phyloP scores from a whole-genome alignment of 2,797 vertebrate genomes.

The Leptodactylus fallax region DNA sequence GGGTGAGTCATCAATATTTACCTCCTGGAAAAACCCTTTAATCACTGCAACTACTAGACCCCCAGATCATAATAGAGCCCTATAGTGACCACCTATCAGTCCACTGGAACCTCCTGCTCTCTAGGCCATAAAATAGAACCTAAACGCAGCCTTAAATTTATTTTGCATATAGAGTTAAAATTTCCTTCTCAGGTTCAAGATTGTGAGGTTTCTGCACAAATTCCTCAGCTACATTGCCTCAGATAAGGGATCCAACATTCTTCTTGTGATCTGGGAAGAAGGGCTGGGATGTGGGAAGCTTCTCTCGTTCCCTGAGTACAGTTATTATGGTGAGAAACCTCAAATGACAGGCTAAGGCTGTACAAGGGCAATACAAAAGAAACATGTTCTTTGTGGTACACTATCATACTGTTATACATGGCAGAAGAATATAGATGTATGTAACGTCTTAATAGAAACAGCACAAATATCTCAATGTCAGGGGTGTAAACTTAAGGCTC shows the following conservation, averaged over 20 bases:
- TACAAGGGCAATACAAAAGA: background rate
- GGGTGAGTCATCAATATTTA: too few species aligned
- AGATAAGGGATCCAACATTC: constrained; percentile 48
- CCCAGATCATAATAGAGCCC: background rate
- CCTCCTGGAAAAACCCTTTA: too few species aligned
- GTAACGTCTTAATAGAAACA: background rate
- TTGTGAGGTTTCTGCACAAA: constrained; percentile 24
- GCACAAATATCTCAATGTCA: background rate
- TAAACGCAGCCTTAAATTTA: background rate
- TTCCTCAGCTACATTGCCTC: constrained; percentile 19
- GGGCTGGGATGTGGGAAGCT: constrained; percentile 27
- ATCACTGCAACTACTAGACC: too few species aligned
- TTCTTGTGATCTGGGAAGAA: constrained; percentile 7
- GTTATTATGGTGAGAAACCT: constrained; percentile 8
- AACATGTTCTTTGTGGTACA: background rate
- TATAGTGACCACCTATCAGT: background rate
- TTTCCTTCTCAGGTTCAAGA: background rate
- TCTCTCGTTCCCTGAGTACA: background rate
- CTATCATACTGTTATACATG: background rate
- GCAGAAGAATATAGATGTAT: background rate
- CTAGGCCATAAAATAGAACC: too few species aligned
- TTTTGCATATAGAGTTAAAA: constrained; percentile 8
- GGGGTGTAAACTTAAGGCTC: too few species aligned
- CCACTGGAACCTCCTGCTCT: background rate
- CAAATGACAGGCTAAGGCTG: background rate